Percentiles rank a stretch among this genome's conserved stretches.
Conservation (phyloP, 2,113 vertebrate species). For the Semnornis frantzii region DNA sequence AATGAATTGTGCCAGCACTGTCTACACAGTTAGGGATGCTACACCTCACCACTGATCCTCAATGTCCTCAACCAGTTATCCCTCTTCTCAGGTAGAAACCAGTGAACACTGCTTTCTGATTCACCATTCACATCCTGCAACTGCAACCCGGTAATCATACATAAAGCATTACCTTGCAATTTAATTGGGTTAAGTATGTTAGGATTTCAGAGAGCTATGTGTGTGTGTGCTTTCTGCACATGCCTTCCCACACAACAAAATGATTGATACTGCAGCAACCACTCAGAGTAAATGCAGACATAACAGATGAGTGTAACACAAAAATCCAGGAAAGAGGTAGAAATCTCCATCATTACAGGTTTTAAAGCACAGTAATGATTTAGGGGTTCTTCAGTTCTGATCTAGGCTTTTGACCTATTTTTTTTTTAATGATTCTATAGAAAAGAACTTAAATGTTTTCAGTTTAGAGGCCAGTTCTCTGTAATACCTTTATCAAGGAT, state of each 20-base stretch:
- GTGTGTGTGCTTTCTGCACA: not conserved
- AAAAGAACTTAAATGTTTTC: not conserved
- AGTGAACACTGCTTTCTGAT: not conserved
- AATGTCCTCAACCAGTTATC: not conserved
- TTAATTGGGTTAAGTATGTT: constrained; percentile 32
- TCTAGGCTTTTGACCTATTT: not conserved
- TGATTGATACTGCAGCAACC: constrained; percentile 34
- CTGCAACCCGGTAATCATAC: not conserved
- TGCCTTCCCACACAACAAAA: constrained; percentile 13
- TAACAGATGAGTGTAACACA: constrained; percentile 1
- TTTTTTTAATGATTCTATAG: not conserved
- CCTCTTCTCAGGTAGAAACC: not conserved
- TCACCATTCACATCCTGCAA: not conserved
- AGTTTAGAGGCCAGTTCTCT: too few species aligned
- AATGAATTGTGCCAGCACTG: not conserved
- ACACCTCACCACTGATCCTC: not conserved
- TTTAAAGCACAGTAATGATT: not conserved
- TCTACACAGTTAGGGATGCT: not conserved
- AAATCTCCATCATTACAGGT: not conserved
- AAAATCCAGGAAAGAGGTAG: constrained; percentile 2
- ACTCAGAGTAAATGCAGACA: constrained; percentile 25
- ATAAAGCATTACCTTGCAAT: not conserved
- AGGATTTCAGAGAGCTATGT: constrained; percentile 22
- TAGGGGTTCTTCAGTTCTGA: not conserved
- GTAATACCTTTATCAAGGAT: too few species aligned